A percentile compares a stretch with the other conserved stretches of the same genome.
Evolutionary conservation across 2,888 invertebrate species (phyloP).

Genomic region (Gymnosoma rotundatum): DNA sequence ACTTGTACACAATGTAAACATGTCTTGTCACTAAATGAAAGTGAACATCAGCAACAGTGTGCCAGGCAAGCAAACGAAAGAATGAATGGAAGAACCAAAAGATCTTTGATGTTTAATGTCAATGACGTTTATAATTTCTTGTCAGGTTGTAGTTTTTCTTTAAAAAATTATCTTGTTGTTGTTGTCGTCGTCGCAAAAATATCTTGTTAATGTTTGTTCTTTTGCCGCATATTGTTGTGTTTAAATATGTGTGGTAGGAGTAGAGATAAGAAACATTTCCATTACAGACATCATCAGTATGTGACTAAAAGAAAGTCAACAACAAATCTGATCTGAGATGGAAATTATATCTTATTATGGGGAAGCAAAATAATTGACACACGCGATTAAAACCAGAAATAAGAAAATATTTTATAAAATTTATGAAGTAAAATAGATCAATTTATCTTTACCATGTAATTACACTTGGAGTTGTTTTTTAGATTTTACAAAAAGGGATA

Average conservation of each 20-base stretch:
- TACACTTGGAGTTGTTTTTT: too few relatives aligned
- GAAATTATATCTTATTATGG: not conserved
- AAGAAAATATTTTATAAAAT: too few relatives aligned
- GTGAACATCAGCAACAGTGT: constrained; percentile 65
- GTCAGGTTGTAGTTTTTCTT: constrained; percentile 54
- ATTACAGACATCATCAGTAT: constrained; percentile 54
- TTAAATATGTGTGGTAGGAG: constrained; percentile 30
- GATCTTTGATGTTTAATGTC: constrained; percentile 66
- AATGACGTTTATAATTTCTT: constrained; percentile 66
- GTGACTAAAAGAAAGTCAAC: constrained; percentile 45
- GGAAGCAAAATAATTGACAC: too few relatives aligned
- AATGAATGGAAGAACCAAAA: constrained; percentile 24
- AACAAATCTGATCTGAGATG: constrained; percentile 1
- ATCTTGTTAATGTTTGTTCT: constrained; percentile 28
- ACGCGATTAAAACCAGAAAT: too few relatives aligned
- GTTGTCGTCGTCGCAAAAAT: not conserved
- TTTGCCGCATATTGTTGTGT: constrained; percentile 24
- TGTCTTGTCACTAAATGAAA: constrained; percentile 73
- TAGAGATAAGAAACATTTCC: constrained; percentile 51
- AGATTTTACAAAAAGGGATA: too few relatives aligned
- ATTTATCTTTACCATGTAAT: too few relatives aligned
- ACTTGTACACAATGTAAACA: constrained; percentile 68
- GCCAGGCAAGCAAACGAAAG: constrained; percentile 32
- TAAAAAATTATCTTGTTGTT: not conserved
- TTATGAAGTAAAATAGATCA: too few relatives aligned